These are phyloP conservation scores for Kryptopterus vitreolus DNA, from an alignment of 2,797 vertebrate genomes.

Conservation along the genomic window DNA sequence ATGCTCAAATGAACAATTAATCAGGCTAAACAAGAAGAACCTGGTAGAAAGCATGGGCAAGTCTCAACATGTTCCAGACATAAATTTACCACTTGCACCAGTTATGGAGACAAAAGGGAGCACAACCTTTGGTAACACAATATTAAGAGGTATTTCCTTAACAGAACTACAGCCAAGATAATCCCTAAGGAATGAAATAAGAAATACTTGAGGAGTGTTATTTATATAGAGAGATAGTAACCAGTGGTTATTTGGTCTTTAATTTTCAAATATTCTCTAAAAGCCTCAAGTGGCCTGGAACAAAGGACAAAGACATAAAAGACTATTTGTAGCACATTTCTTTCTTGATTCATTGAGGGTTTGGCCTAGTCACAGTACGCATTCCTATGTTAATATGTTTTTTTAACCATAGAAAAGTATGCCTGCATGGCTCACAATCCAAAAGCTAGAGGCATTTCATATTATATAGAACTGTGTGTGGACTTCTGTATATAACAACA, in stretches of 20 bases:
- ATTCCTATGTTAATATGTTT: conserved; percentile 65
- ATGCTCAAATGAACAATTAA: conserved; percentile 5
- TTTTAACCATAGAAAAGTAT: conserved; percentile 62
- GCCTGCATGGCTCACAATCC: conserved; percentile 51
- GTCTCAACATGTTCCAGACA: conserved; percentile 65
- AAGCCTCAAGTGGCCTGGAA: conserved; percentile 45
- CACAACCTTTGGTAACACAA: not conserved
- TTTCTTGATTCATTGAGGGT: conserved; percentile 58
- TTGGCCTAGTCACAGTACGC: conserved; percentile 54
- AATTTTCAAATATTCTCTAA: conserved; percentile 61
- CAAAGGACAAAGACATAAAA: conserved; percentile 54
- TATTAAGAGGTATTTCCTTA: conserved; percentile 14
- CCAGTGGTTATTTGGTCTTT: conserved; percentile 42
- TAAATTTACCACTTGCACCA: conserved; percentile 52
- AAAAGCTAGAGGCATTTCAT: not conserved
- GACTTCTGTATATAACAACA: not conserved
- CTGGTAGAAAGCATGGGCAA: conserved; percentile 48
- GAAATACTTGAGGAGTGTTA: not conserved
- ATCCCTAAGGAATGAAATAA: conserved; percentile 21
- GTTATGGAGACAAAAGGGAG: conserved; percentile 57
- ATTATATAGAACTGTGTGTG: not conserved
- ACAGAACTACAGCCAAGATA: conserved; percentile 28
- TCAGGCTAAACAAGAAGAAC: conserved; percentile 4
- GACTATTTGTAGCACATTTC: conserved; percentile 62
- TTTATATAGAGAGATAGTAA: conserved; percentile 7